Percentiles rank a stretch among this genome's conserved stretches.
phyloP scores from a whole-genome alignment of 2,113 vertebrate species.

The Pleuronectes platessa region DNA sequence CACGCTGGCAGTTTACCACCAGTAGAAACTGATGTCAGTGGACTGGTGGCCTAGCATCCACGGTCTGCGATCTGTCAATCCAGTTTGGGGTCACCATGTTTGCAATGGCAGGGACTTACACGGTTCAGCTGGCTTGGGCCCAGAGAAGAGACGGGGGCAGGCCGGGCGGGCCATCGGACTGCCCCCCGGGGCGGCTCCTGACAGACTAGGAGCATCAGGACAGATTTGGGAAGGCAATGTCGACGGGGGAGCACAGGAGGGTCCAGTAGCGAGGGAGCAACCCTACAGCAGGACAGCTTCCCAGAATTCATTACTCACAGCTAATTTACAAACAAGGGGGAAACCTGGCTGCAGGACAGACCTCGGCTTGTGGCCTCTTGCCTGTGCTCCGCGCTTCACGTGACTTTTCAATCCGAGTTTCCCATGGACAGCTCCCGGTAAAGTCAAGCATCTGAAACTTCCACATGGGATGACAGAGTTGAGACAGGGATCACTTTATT shows the following conservation, averaged over 20 bases:
- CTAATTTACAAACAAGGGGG: conserved; percentile 78
- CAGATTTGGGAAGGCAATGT: conserved; percentile 91
- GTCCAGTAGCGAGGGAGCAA: conserved; percentile 80
- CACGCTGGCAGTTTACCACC: conserved; percentile 70
- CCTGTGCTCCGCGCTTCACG: conserved; percentile 24
- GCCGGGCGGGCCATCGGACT: conserved; percentile 72
- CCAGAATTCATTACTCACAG: conserved; percentile 82
- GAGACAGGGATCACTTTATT: conserved; percentile 42
- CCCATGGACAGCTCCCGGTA: conserved; percentile 33
- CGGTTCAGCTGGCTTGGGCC: conserved; percentile 92
- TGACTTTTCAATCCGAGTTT: conserved; percentile 48
- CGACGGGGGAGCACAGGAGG: conserved; percentile 84
- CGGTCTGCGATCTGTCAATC: conserved; percentile 88
- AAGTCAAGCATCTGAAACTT: conserved; percentile 51
- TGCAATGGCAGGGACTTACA: conserved; percentile 85
- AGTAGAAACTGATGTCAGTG: conserved; percentile 79
- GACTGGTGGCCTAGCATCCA: conserved; percentile 82
- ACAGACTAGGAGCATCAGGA: conserved; percentile 92
- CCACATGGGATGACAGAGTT: conserved; percentile 36
- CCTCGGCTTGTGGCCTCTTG: conserved; percentile 51
- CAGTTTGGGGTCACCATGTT: conserved; percentile 82
- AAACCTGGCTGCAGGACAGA: conserved; percentile 60
- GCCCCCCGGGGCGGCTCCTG: conserved; percentile 87
- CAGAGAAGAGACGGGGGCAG: conserved; percentile 77
- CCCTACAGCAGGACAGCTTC: conserved; percentile 77